Evolutionary conservation across 2,888 invertebrate genomes (phyloP), one percentile per base, ranked within the genome.

Genomic region (Mylabris sibirica): DNA sequence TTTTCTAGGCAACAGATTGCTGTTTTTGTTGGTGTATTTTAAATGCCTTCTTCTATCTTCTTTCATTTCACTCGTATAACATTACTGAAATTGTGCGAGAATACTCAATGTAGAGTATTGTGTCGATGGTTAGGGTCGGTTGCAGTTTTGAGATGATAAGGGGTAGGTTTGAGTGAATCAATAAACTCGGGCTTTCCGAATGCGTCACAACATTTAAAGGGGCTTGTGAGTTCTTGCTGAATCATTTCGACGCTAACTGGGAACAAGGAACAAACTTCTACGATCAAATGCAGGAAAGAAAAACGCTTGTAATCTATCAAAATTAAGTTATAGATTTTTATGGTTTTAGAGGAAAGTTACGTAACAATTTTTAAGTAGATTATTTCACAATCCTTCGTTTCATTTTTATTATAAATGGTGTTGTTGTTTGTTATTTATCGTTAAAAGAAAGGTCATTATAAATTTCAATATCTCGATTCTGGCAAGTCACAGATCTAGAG

Each of bases 101-200:
- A 20, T 53, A 22, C 75, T 73, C 82, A 82, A 83, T 81, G 76
- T 81, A 75, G 82, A 80, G 79, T 80, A 80, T 79, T 80, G 82
- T 83, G 82, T 83, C 83, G 81, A 76, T 80, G 81, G 82, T 83
- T 82, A 82, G 81, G 81, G 78, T 75, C 76, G 70, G 53, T 24
- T 24, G 22, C 22, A 12, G 53, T 53, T 53, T 73, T 6, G 30
- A 64, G 67, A 71, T 69, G 77, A 71, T 72, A 74, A 76, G 78
- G 79, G 78, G 49, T 9, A 76, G 74, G 72, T 69, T 74, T 73
- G 60, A 17, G 59, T 69, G 73, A 79, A 82, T 82, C 83, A 81
- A 82, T 82, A 82, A 38, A 71, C 76, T 72, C 75, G 68, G 74
- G 75, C 71, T 76, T 78, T 77, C 78, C 79, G 68, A 30, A 76